Evolutionary conservation across 2,797 vertebrate genomes (phyloP).

Genomic region (Eutrigla gurnardus): DNA sequence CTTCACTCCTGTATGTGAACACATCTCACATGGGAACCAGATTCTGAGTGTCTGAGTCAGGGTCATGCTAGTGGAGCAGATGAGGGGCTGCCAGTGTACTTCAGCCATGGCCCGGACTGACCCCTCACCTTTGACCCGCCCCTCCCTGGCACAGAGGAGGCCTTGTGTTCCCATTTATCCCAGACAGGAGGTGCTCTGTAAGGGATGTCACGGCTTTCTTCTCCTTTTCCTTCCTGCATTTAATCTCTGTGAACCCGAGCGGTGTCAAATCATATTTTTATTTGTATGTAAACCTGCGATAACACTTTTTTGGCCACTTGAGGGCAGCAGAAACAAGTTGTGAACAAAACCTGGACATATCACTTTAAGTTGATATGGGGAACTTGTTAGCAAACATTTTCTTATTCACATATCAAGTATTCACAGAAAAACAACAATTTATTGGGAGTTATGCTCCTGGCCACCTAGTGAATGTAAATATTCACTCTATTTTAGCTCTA

Average conservation of each 20-base stretch:
- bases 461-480: not conserved
- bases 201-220: conserved; percentile 19
- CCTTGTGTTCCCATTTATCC: conserved; percentile 56
- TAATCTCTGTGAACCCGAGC: conserved; percentile 10
- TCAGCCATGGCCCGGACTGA: conserved; percentile 56
- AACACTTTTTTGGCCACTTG: not conserved
- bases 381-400: not conserved
- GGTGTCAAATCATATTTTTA: not conserved
- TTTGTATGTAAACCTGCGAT: not conserved
- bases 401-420: not conserved
- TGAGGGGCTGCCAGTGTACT: conserved; percentile 55
- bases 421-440: not conserved
- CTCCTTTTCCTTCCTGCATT: conserved; percentile 14
- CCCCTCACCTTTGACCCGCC: conserved; percentile 58
- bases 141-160: conserved; percentile 51
- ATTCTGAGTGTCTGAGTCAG: conserved; percentile 69
- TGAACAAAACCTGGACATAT: not conserved
- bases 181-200: conserved; percentile 72
- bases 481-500: not conserved
- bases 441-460: not conserved
- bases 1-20: conserved; percentile 65
- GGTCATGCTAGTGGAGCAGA: conserved; percentile 59
- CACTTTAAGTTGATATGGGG: not conserved
- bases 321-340: not conserved
- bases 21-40: conserved; percentile 73